Evolutionary conservation across 1,140 invertebrate species (phyloP).

Genomic region (Zaprionus davidi): DNA sequence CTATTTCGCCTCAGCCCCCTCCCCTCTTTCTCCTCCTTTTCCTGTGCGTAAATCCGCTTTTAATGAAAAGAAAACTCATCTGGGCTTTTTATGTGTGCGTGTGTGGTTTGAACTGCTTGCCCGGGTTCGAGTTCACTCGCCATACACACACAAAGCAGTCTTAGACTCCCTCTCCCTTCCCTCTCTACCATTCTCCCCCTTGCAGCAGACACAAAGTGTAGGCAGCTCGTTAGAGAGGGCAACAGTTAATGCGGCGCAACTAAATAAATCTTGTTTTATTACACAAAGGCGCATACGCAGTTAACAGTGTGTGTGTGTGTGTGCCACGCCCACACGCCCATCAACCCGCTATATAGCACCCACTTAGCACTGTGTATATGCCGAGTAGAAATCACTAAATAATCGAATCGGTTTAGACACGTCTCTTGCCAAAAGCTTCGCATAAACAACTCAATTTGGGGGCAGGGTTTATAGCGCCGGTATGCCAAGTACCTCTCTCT

Average conservation of each 20-base stretch:
- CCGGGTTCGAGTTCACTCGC: constrained; percentile 4
- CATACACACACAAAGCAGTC: not conserved
- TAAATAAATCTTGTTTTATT: constrained; percentile 82
- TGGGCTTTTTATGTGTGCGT: constrained; percentile 55
- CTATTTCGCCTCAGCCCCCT: not conserved
- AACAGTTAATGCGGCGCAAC: constrained; percentile 79
- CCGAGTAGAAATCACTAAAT: constrained; percentile 69
- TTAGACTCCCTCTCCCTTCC: not conserved
- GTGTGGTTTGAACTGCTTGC: constrained; percentile 25
- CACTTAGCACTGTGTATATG: constrained; percentile 47
- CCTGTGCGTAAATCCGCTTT: constrained; percentile 80
- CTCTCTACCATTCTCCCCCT: not conserved
- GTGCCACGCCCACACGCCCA: not conserved
- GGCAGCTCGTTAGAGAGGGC: constrained; percentile 65
- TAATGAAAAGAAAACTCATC: constrained; percentile 83
- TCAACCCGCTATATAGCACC: constrained; percentile 2
- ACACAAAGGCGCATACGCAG: constrained; percentile 48
- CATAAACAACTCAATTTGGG: constrained; percentile 77
- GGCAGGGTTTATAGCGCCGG: constrained; percentile 48
- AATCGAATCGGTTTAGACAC: constrained; percentile 72
- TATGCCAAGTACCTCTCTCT: not conserved
- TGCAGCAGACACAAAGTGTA: constrained; percentile 5
- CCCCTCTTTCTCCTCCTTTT: not conserved
- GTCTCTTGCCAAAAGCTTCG: constrained; percentile 37
- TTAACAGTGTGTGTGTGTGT: constrained; percentile 1